Percentiles rank a stretch among this genome's conserved stretches.
Evolutionary conservation across 53 echinoderm and acorn worm genomes (phyloP).

Genomic region (Mesocentrotus franciscanus): DNA sequence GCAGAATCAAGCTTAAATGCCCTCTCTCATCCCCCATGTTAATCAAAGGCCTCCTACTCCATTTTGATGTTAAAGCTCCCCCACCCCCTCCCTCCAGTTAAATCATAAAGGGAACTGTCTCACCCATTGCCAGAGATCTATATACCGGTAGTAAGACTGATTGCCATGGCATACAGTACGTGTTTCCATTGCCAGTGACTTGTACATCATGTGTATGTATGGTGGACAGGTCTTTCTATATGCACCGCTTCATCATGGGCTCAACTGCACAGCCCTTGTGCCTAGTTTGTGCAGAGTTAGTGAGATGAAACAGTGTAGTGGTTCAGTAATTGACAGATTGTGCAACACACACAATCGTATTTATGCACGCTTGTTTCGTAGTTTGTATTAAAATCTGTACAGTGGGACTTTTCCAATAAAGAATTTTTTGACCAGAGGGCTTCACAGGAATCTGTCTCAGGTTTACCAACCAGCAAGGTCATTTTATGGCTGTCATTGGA

Average conservation of each 20-base stretch:
- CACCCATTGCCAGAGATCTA: not conserved
- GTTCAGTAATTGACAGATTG: not conserved
- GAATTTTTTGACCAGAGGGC: not conserved
- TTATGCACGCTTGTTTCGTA: not conserved
- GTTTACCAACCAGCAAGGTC: not conserved
- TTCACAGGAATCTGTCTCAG: not conserved
- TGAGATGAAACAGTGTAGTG: not conserved
- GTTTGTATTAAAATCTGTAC: not conserved
- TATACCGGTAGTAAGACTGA: not conserved
- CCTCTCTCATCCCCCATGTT: not conserved
- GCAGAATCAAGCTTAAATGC: slow-evolving; percentile 53
- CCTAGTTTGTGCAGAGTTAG: not conserved
- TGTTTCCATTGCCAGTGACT: slow-evolving; percentile 26
- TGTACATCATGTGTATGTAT: not conserved
- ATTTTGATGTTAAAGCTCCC: not conserved
- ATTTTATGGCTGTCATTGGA: not conserved
- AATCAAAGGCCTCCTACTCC: not conserved
- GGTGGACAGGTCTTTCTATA: not conserved
- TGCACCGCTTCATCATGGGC: not conserved
- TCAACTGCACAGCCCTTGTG: not conserved
- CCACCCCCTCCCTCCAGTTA: not conserved
- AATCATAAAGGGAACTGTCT: not conserved
- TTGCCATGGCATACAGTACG: not conserved
- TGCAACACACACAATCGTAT: not conserved
- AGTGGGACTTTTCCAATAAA: not conserved